These are phyloP conservation scores for Spisula subtruncata DNA, from an alignment of 2,888 invertebrate species.

Conservation along the genomic window DNA sequence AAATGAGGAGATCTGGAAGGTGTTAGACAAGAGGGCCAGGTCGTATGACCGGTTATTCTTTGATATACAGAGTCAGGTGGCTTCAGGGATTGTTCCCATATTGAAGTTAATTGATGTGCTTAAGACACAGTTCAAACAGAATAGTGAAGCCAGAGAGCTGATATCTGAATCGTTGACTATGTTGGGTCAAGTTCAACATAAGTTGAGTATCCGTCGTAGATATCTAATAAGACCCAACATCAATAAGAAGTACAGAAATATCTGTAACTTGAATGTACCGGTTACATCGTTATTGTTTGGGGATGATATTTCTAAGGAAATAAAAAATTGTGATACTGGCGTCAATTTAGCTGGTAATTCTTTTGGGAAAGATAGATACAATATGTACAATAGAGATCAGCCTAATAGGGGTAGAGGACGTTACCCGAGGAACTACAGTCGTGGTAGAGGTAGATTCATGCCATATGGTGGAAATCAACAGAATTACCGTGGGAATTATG, in stretches of 20 bases:
- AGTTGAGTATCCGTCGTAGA: conserved; percentile 29
- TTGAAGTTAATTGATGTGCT: conserved; percentile 36
- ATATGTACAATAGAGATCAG: neutral
- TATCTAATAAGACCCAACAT: conserved; percentile 33
- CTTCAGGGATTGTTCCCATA: conserved; percentile 42
- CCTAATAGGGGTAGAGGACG: neutral
- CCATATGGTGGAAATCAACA: neutral
- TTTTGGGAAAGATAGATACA: neutral
- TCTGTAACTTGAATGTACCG: conserved; percentile 12
- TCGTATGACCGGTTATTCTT: conserved; percentile 28
- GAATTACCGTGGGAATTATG: neutral
- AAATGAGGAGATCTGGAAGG: conserved; percentile 48
- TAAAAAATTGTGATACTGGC: conserved; percentile 36
- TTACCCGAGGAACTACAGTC: conserved; percentile 12
- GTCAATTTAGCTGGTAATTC: neutral
- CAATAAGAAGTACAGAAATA: conserved; percentile 30
- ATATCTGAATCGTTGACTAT: conserved; percentile 38
- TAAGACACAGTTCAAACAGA: neutral
- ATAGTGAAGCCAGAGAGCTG: conserved; percentile 28
- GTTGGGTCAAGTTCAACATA: conserved; percentile 35
- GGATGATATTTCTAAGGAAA: conserved; percentile 34
- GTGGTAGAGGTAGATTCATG: conserved; percentile 22
- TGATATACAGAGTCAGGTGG: conserved; percentile 45
- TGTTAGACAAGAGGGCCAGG: conserved; percentile 25
- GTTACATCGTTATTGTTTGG: conserved; percentile 28